Evolutionary conservation across 2,113 vertebrate genomes (phyloP).

Genomic region (Haemorhous mexicanus): DNA sequence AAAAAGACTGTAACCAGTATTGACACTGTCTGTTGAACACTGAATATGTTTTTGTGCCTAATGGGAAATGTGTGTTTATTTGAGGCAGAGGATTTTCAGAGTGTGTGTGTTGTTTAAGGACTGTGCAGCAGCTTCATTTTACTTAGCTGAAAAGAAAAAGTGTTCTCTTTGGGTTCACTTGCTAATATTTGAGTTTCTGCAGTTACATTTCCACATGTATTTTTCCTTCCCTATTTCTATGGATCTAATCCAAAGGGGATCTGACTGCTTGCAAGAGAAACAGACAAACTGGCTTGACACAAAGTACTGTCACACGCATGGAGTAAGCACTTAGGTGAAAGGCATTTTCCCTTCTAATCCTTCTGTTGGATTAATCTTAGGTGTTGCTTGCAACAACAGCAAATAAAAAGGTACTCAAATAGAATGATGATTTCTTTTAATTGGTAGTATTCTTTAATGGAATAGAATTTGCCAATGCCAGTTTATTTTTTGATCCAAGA

Average conservation of each 20-base stretch:
- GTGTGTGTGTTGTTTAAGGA: background rate
- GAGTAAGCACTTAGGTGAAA: background rate
- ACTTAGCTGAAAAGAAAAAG: background rate
- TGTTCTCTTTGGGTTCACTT: background rate
- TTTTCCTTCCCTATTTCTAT: background rate
- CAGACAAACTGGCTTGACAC: background rate
- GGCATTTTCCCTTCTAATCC: background rate
- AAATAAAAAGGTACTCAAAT: background rate
- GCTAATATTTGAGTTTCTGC: conserved; percentile 25
- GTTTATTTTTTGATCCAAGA: background rate
- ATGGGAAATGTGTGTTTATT: conserved; percentile 34
- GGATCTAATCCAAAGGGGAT: background rate
- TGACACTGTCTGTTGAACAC: conserved; percentile 27
- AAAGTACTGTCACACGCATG: background rate
- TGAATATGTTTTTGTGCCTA: conserved; percentile 15
- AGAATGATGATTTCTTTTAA: background rate
- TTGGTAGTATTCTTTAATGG: background rate
- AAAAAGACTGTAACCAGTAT: background rate
- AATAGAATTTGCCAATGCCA: background rate
- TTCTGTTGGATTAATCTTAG: background rate
- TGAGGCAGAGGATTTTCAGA: conserved; percentile 22
- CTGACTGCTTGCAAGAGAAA: conserved; percentile 3
- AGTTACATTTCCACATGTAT: background rate
- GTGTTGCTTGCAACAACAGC: background rate
- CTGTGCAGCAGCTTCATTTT: conserved; percentile 20